A percentile compares a stretch with the other conserved stretches of the same genome.
Evolutionary conservation across 2,888 invertebrate species (phyloP).

Genomic region (Orthosia incerta): DNA sequence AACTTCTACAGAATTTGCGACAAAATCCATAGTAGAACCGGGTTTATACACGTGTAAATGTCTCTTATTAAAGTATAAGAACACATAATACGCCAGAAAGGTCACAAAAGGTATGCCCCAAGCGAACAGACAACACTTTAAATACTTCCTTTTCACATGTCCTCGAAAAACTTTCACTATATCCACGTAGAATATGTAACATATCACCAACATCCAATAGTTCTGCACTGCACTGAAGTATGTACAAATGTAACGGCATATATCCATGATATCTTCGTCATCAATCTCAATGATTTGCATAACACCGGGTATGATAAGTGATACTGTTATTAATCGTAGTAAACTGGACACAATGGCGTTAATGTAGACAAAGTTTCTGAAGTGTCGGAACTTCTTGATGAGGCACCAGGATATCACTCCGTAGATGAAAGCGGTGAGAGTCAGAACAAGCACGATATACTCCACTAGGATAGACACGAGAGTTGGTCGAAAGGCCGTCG

Average conservation of each 20-base stretch:
- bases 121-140: slow-evolving; percentile 50
- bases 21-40: slow-evolving; percentile 4
- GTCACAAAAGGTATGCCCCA: slow-evolving; percentile 51
- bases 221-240: slow-evolving; percentile 51
- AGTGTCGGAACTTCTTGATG: slow-evolving; percentile 47
- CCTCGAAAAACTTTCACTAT: slow-evolving; percentile 54
- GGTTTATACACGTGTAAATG: neutral
- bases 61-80: slow-evolving; percentile 29
- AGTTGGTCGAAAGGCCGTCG: slow-evolving; percentile 43
- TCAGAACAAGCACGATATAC: slow-evolving; percentile 40
- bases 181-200: slow-evolving; percentile 55
- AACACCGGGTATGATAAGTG: slow-evolving; percentile 36
- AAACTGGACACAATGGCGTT: slow-evolving; percentile 40
- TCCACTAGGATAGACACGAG: slow-evolving; percentile 44
- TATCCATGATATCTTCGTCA: slow-evolving; percentile 41
- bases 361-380: slow-evolving; percentile 48
- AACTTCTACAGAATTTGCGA: slow-evolving; percentile 42
- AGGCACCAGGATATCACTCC: slow-evolving; percentile 44
- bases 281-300: slow-evolving; percentile 47
- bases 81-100: slow-evolving; percentile 43
- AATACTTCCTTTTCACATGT: slow-evolving; percentile 42
- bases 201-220: slow-evolving; percentile 55
- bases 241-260: slow-evolving; percentile 52
- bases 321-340: slow-evolving; percentile 41
- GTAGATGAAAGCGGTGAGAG: slow-evolving; percentile 41